Evolutionary conservation across 2,113 vertebrate species (phyloP), one percentile per base, ranked within the genome.

Genomic region (Boleophthalmus pectinirostris): DNA sequence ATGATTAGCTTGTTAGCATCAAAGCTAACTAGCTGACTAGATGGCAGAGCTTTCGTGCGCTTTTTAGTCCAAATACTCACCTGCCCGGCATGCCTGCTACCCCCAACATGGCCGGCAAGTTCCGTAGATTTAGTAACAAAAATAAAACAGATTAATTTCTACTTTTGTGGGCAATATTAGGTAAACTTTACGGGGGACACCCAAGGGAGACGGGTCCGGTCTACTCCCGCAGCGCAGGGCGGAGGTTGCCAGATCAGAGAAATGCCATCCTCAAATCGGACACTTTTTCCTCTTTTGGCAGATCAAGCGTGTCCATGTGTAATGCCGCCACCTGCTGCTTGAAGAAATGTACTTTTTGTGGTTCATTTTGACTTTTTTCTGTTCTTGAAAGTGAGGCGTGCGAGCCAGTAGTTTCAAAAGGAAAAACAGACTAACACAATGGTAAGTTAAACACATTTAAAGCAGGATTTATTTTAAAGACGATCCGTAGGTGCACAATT

Each of bases 11-110:
- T 8, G 38, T n/a, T 72, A 1, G 56, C 33, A 29, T 25, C 47
- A 13, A 33, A 38, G 71, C 70, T 82, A 79, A 25, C 54, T 79
- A 79, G 35, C 54, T 14, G 46, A 38, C 3, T 3, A 0, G 15
- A 47, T 3, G 15, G 13, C 35, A 53, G 21, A 63, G 61, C 49
- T 25, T 38, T 24, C 18, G 61, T 14, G n/a, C 21, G 11, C 7
- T 4, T 12, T 13, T 0, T 3, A 1, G 21, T 20, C 25, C 13
- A 29, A 3, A n/a, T 13, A 15, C 73, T 74, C 72, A 94, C 93
- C 92, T 93, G 89, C 93, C 93, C 87, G 92, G 89, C 92, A 93
- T 93, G 47, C 88, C 93, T 33, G 89, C 78, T 29, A 93, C 91
- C 7, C 89, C 92, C 82, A 94, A 88, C 93, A 94, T 94, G 88